Evolutionary conservation across 2,888 invertebrate genomes (phyloP).

Genomic region (Drosophila picticornis): DNA sequence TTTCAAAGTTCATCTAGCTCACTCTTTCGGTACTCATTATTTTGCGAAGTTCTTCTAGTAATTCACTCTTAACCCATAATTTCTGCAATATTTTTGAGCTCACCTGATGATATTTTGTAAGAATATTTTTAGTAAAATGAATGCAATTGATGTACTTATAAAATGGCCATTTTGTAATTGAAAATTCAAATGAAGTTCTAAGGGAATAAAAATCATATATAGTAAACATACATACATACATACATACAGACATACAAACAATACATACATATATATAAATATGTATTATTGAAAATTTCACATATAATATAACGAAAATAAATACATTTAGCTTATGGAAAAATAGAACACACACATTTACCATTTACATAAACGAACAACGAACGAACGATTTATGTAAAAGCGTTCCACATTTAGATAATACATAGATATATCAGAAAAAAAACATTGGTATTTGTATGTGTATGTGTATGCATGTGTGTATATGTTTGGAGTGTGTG

Average conservation of each 20-base stretch:
- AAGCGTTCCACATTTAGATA: constrained; percentile 83
- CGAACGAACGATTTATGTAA: constrained; percentile 82
- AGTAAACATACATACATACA: constrained; percentile 48
- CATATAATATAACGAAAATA: constrained; percentile 56
- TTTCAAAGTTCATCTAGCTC: neutral
- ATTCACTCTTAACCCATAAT: constrained; percentile 18
- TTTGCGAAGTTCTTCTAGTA: constrained; percentile 2
- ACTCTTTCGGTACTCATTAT: constrained; percentile 1
- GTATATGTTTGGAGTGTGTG: constrained; percentile 23
- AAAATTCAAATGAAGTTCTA: constrained; percentile 43
- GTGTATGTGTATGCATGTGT: constrained; percentile 32
- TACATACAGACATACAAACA: constrained; percentile 33
- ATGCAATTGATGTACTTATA: constrained; percentile 34
- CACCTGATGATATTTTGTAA: constrained; percentile 42
- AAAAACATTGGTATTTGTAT: constrained; percentile 61
- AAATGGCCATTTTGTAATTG: constrained; percentile 28
- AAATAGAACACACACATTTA: constrained; percentile 78
- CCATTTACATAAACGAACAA: constrained; percentile 81
- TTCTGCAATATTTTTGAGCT: constrained; percentile 25
- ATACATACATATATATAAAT: constrained; percentile 51
- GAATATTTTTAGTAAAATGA: constrained; percentile 5
- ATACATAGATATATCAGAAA: constrained; percentile 77
- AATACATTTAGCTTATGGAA: constrained; percentile 70
- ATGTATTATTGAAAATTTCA: constrained; percentile 55
- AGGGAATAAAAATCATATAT: constrained; percentile 51